A percentile compares a stretch with the other conserved stretches of the same genome.
phyloP scores from a whole-genome alignment of 2,113 vertebrate genomes.

The Mobula birostris region DNA sequence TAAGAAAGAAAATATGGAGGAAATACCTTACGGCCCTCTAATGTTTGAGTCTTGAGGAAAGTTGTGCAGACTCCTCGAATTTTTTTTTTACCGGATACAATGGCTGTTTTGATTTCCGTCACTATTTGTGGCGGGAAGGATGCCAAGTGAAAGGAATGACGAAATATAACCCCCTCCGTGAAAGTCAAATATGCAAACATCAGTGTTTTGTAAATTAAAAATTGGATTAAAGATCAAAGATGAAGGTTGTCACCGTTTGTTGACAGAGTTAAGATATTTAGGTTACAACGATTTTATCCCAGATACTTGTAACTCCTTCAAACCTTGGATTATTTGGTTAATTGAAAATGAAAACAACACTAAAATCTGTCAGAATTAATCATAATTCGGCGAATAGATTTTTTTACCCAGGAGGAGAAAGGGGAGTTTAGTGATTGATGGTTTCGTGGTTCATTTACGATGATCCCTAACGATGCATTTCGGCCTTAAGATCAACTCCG shows the following conservation, averaged over 20 bases:
- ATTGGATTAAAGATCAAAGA: not conserved
- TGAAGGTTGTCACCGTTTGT: not conserved
- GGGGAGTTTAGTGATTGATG: slow-evolving; percentile 7
- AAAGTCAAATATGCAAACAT: not conserved
- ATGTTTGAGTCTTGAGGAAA: not conserved
- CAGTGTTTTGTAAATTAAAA: not conserved
- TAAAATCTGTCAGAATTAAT: slow-evolving; percentile 33
- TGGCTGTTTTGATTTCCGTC: not conserved
- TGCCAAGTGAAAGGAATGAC: not conserved
- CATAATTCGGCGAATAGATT: slow-evolving; percentile 30
- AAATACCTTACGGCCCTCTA: not conserved
- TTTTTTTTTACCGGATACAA: not conserved
- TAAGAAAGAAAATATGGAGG: not conserved
- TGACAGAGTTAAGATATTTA: not conserved
- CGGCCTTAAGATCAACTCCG: not conserved
- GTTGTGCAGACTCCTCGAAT: not conserved
- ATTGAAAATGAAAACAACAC: slow-evolving; percentile 38
- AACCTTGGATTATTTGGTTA: slow-evolving; percentile 3
- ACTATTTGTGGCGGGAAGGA: not conserved
- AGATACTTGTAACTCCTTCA: not conserved
- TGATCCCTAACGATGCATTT: slow-evolving; percentile 6
- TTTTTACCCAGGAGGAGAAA: slow-evolving; percentile 18
- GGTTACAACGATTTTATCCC: not conserved
- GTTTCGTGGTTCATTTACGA: slow-evolving; percentile 23
- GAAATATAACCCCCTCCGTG: not conserved